phyloP scores from a whole-genome alignment of 2,888 invertebrate species.

The Eurois occulta region DNA sequence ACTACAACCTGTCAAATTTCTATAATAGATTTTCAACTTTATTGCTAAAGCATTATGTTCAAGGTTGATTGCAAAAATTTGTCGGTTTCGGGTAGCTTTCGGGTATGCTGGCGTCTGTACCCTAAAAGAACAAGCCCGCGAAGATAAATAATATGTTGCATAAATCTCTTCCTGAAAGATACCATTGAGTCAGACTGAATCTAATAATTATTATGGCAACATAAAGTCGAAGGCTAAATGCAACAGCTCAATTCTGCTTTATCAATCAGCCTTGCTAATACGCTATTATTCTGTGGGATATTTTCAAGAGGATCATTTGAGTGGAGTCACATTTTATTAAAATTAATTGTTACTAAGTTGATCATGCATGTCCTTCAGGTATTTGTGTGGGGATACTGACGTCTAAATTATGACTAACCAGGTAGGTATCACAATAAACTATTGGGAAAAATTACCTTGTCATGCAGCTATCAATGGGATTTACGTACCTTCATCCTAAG shows the following conservation, averaged over 20 bases:
- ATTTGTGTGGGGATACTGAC: not conserved
- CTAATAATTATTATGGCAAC: not conserved
- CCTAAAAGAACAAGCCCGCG: too few relatives aligned
- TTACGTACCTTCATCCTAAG: not conserved
- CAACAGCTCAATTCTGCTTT: not conserved
- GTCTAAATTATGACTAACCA: not conserved
- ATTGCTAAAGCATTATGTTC: too few relatives aligned
- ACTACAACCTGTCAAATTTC: too few relatives aligned
- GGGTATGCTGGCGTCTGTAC: too few relatives aligned
- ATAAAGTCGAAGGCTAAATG: not conserved
- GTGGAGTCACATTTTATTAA: not conserved
- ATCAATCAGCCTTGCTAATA: not conserved
- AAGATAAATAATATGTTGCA: not conserved
- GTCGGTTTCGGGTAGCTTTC: too few relatives aligned
- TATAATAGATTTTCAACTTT: too few relatives aligned
- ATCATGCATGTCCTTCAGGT: not conserved
- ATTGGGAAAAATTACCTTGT: constrained; percentile 5
- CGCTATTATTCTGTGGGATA: not conserved
- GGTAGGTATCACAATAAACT: not conserved
- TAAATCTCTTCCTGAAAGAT: not conserved
- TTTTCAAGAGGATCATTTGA: not conserved
- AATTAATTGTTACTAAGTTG: not conserved
- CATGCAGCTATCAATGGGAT: not conserved
- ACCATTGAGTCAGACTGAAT: not conserved
- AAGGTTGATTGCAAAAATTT: too few relatives aligned